phyloP scores from a whole-genome alignment of 64 coral and sea anemone species.

The Stylophora pistillata region DNA sequence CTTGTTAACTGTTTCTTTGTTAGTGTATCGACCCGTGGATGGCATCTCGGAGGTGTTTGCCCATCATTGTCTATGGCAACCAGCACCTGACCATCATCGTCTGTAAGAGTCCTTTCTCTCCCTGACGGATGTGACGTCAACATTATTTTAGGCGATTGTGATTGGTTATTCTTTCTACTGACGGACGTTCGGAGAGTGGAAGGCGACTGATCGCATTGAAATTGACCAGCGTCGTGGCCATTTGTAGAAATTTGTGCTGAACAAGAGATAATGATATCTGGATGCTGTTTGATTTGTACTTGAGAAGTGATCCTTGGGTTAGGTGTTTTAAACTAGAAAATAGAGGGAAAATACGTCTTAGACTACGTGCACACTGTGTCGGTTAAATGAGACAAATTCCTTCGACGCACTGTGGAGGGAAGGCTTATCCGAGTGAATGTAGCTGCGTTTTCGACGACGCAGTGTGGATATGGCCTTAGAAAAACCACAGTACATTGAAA shows the following conservation, averaged over 20 bases:
- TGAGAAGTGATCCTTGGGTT: slow-evolving; percentile 24
- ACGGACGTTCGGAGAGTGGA: not conserved
- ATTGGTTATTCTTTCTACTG: not conserved
- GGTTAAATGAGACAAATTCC: too few relatives aligned
- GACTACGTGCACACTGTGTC: too few relatives aligned
- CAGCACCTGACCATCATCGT: not conserved
- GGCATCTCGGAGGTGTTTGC: not conserved
- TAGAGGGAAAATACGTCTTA: not conserved
- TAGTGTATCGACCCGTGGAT: not conserved
- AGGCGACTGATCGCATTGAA: not conserved
- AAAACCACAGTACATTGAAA: too few relatives aligned
- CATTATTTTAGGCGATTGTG: slow-evolving; percentile 7
- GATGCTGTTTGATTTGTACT: slow-evolving; percentile 66
- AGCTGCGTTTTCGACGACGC: too few relatives aligned
- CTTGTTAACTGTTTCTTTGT: slow-evolving; percentile 8
- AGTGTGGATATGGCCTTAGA: too few relatives aligned
- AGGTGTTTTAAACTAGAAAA: not conserved
- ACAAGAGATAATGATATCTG: slow-evolving; percentile 43
- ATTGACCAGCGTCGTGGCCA: not conserved
- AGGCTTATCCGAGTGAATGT: too few relatives aligned
- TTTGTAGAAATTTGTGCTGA: slow-evolving; percentile 1
- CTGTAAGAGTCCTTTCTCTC: not conserved
- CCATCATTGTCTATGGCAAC: not conserved
- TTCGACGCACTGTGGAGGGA: too few relatives aligned
- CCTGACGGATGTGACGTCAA: slow-evolving; percentile 16